A percentile compares a stretch with the other conserved stretches of the same genome.
Conservation (phyloP, 2,797 vertebrate genomes). For the Linurgus olivaceus region DNA sequence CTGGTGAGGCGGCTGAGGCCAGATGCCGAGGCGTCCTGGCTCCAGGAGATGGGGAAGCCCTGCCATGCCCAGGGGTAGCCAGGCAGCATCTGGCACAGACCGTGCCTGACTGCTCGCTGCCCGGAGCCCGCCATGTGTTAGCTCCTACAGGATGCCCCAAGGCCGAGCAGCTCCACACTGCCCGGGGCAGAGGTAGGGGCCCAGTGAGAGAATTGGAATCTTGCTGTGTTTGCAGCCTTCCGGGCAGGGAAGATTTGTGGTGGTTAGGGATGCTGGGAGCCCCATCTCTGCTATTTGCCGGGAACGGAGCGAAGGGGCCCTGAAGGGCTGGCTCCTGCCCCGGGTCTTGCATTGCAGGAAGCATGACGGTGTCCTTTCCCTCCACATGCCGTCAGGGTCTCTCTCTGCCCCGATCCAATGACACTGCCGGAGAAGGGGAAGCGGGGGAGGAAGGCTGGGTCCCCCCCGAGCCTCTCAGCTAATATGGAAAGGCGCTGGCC, state of each 20-base stretch:
- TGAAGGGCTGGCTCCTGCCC: neutral
- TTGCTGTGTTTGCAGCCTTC: neutral
- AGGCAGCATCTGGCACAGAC: neutral
- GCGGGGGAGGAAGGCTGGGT: neutral
- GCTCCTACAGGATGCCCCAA: neutral
- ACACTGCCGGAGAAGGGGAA: neutral
- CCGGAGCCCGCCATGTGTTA: accelerated
- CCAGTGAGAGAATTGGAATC: accelerated
- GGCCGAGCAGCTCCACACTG: accelerated
- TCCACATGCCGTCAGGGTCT: conserved; percentile 50
- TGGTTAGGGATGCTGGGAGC: neutral
- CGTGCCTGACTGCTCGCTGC: accelerated
- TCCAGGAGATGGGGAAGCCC: neutral
- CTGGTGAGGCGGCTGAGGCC: neutral
- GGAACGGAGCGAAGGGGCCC: neutral
- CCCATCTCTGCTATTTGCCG: neutral
- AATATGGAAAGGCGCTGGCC: conserved; percentile 58
- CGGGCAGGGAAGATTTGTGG: neutral
- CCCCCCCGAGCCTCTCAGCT: neutral
- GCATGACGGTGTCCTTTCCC: conserved; percentile 34
- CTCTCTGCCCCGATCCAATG: conserved; percentile 22
- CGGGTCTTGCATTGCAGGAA: conserved; percentile 31
- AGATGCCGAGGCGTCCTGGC: neutral
- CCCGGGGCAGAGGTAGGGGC: neutral
- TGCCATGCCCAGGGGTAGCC: neutral